Base-by-base conservation (phyloP, 2,797 vertebrate species). In the Tiaroga cobitis region DNA sequence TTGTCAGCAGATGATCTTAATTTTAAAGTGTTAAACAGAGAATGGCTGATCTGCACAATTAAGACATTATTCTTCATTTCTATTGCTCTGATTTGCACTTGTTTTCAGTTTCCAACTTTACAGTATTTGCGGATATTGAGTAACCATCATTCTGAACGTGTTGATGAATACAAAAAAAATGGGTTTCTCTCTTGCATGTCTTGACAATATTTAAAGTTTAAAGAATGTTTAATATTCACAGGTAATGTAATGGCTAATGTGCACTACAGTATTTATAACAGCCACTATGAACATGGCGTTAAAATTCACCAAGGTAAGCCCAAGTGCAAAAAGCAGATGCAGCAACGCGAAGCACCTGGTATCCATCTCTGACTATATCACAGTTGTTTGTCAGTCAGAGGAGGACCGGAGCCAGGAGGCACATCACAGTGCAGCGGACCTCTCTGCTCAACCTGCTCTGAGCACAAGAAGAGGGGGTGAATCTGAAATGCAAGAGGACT, bases 1-100 rank as follows among this genome's bases (percentile, higher is more conserved):
- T 68, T 49, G 70, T 81, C 79, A 69, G 43, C 77, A 85, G 82
- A 46, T 26, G 29, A 46, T 49, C 39, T 80, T 65, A 7, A 26
- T 70, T 87, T 88, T 89, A 91, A 92, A 92, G 94, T 94, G 90
- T 93, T 80, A 89, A 91, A 59, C 93, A 91, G 94, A 93, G 91
- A 96, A 94, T 93, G 92, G 95, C 90, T 94, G 93, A 95, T 93
- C 92, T 93, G 92, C 8, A 89, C 91, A 96, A 95, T 96, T 95
- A 95, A 90, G 92, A 91, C 87, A 91, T 93, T 94, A 93, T 96
- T 91, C 82, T 93, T 94, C 91, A 92, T 92, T 90, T 92, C 89
- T 87, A 87, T 94, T 93, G 91, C 91, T 93, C 93, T 96, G 95
- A 95, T 96, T 95, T 94, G 91, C 94, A 93, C 95, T 95, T 94